A percentile compares a stretch with the other conserved stretches of the same genome.
Conservation (phyloP, 2,113 vertebrate genomes). For the Periophthalmodon schlosseri region DNA sequence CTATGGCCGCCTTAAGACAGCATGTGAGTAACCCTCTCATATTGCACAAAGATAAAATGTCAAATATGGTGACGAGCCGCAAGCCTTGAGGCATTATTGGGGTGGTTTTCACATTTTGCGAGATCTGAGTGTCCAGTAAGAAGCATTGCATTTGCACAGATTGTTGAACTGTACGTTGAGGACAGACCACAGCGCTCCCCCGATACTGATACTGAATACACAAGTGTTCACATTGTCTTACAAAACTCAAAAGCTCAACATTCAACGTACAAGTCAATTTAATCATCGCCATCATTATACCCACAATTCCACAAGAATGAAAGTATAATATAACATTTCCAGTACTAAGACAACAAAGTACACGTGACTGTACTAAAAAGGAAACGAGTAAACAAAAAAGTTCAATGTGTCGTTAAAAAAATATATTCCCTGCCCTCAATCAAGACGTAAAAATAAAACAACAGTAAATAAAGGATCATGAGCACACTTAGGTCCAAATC, state of each 20-base stretch:
- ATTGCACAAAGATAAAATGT: constrained; percentile 30
- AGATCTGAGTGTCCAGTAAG: constrained; percentile 52
- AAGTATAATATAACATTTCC: constrained; percentile 69
- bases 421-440: constrained; percentile 70
- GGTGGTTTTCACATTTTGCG: constrained; percentile 41
- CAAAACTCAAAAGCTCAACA: constrained; percentile 55
- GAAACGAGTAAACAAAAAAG: constrained; percentile 60
- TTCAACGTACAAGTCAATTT: constrained; percentile 60
- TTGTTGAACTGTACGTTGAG: constrained; percentile 41
- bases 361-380: constrained; percentile 67
- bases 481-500: constrained; percentile 67
- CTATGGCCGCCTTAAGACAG: constrained; percentile 56
- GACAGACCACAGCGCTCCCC: constrained; percentile 41
- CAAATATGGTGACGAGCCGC: constrained; percentile 40
- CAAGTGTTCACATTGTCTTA: constrained; percentile 34
- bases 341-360: constrained; percentile 68
- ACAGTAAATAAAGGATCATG: constrained; percentile 67
- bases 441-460: constrained; percentile 65
- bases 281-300: constrained; percentile 69
- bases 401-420: constrained; percentile 61
- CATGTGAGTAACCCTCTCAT: constrained; percentile 45
- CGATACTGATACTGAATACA: constrained; percentile 20
- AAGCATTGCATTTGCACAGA: constrained; percentile 60
- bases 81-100: constrained; percentile 46
- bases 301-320: constrained; percentile 75